phyloP scores from a whole-genome alignment of 2,888 invertebrate species.

The Cryptocheilus praepositus region DNA sequence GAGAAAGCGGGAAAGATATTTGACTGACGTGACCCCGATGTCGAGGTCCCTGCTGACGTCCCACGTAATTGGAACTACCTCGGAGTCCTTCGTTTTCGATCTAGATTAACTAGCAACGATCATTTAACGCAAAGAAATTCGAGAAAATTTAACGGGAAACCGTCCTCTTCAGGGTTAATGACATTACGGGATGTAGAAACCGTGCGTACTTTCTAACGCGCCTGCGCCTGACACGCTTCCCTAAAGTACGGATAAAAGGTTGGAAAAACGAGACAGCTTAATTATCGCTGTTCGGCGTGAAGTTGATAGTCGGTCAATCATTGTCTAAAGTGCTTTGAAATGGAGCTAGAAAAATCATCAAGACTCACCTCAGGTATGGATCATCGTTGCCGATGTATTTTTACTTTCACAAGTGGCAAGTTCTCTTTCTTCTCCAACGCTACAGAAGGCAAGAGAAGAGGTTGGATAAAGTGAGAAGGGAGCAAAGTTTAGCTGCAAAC shows the following conservation, averaged over 20 bases:
- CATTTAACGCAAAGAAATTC: constrained; percentile 20
- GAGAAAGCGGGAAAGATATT: constrained; percentile 41
- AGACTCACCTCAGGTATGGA: too few species aligned
- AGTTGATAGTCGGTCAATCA: too few species aligned
- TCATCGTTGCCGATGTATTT: too few species aligned
- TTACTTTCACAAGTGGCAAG: too few species aligned
- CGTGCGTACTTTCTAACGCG: neutral
- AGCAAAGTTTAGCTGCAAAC: constrained; percentile 33
- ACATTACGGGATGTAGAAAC: neutral
- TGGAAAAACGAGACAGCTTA: too few species aligned
- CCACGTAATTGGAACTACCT: constrained; percentile 63
- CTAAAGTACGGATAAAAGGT: neutral
- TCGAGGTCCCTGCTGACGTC: constrained; percentile 54
- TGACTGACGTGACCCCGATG: constrained; percentile 64
- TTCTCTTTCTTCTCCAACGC: neutral
- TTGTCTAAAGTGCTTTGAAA: neutral
- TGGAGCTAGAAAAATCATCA: constrained; percentile 14
- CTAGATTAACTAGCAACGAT: constrained; percentile 37
- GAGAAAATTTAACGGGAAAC: neutral
- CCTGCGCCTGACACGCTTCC: neutral
- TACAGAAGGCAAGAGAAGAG: constrained; percentile 7
- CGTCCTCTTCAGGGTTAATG: neutral
- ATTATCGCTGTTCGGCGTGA: too few species aligned
- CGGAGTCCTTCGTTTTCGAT: constrained; percentile 53
- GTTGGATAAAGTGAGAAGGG: neutral